Evolutionary conservation across 2,113 vertebrate species (phyloP).

Genomic region (Dipodomys ordii): DNA sequence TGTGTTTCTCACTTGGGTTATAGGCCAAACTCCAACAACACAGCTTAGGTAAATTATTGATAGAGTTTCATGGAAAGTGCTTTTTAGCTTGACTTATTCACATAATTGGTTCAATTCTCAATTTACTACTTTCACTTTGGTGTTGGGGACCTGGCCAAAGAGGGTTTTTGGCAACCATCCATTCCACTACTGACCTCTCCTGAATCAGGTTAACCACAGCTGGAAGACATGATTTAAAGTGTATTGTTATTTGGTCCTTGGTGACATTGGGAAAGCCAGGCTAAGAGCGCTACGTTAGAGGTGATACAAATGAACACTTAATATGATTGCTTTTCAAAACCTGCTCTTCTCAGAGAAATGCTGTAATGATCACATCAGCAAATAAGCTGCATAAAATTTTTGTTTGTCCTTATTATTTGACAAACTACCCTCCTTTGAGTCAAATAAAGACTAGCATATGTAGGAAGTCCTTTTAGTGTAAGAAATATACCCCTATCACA

Average conservation of each 20-base stretch:
- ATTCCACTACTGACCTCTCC: conserved; percentile 62
- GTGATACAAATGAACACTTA: not conserved
- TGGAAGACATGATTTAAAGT: conserved; percentile 53
- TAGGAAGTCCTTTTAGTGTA: not conserved
- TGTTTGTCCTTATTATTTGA: not conserved
- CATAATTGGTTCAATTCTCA: conserved; percentile 75
- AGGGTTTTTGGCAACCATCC: conserved; percentile 76
- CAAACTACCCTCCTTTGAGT: not conserved
- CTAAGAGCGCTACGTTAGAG: not conserved
- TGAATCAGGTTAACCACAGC: conserved; percentile 69
- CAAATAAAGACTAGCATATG: not conserved
- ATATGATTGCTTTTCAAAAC: conserved; percentile 11
- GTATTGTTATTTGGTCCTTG: conserved; percentile 47
- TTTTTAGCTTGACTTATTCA: conserved; percentile 59
- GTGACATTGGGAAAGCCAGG: not conserved
- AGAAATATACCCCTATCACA: not conserved
- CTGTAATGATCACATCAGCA: not conserved
- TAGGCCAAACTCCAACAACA: conserved; percentile 19
- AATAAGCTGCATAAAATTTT: not conserved
- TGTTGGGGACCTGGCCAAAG: conserved; percentile 62
- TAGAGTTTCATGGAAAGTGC: conserved; percentile 61
- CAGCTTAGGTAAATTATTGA: conserved; percentile 73
- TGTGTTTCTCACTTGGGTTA: conserved; percentile 47
- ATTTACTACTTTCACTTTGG: conserved; percentile 70
- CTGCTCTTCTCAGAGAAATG: not conserved